Evolutionary conservation across 2,113 vertebrate genomes (phyloP).

Genomic region (Typhlomys cinereus): DNA sequence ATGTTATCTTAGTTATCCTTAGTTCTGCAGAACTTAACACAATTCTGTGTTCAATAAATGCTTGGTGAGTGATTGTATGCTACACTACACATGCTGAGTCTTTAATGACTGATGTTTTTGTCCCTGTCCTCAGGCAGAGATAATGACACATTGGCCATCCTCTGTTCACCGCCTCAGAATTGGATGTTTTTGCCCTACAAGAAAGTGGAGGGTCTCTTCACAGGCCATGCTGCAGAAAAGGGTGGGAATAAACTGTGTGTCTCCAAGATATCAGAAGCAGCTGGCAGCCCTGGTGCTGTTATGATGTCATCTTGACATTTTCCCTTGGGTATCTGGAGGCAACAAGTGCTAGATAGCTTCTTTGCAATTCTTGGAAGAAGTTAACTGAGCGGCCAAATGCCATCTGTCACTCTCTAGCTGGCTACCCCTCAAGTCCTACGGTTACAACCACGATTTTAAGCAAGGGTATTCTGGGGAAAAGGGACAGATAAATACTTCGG

Average conservation of each 20-base stretch:
- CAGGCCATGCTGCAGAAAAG: neutral
- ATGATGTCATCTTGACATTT: neutral
- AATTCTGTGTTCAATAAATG: constrained; percentile 26
- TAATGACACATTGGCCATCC: constrained; percentile 8
- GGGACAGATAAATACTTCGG: constrained; percentile 43
- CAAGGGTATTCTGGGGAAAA: constrained; percentile 52
- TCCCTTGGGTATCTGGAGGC: neutral
- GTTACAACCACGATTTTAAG: constrained; percentile 40
- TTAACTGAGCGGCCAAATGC: constrained; percentile 23
- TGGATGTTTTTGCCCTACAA: too few species aligned
- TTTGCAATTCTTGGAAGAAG: constrained; percentile 45
- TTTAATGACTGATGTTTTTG: constrained; percentile 5
- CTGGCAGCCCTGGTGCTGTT: neutral
- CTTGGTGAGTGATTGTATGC: neutral
- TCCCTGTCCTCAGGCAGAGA: neutral
- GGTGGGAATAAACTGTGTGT: neutral
- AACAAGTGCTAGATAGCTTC: neutral
- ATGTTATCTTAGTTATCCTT: constrained; percentile 50
- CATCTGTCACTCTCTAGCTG: neutral
- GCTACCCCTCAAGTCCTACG: neutral
- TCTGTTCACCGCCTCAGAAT: neutral
- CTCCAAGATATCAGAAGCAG: neutral
- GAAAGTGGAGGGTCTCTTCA: neutral
- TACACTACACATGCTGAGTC: neutral
- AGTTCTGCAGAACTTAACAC: constrained; percentile 27